Conservation (phyloP, 2,888 invertebrate genomes). For the Branchipolynoe longqiensis region DNA sequence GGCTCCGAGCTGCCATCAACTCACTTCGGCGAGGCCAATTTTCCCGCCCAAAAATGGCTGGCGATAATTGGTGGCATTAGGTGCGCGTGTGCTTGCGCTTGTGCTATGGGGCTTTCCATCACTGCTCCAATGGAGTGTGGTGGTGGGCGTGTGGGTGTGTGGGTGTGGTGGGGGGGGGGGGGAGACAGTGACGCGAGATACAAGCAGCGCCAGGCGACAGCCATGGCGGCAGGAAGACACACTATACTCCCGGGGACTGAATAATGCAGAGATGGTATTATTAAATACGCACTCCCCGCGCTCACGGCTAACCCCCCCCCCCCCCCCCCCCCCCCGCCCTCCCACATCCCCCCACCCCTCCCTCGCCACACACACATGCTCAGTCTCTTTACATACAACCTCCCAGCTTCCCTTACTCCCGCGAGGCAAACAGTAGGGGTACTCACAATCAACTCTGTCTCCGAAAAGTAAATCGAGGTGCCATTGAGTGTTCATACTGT, state of each 20-base stretch:
- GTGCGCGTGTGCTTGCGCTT: slow-evolving; percentile 35
- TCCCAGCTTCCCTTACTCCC: neutral
- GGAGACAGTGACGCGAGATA: neutral
- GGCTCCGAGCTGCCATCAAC: slow-evolving; percentile 30
- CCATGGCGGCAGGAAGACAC: too few species aligned
- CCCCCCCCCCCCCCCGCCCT: neutral
- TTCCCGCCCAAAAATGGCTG: slow-evolving; percentile 55
- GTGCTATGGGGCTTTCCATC: slow-evolving; percentile 28
- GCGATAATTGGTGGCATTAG: slow-evolving; percentile 55
- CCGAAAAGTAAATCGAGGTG: too few species aligned
- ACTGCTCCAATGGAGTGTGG: slow-evolving; percentile 5
- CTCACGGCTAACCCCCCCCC: neutral
- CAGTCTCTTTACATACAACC: neutral
- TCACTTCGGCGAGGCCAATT: slow-evolving; percentile 41
- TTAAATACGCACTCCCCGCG: neutral
- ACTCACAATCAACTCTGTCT: too few species aligned
- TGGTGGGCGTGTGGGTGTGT: too few species aligned
- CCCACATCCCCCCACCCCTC: neutral
- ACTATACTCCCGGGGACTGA: too few species aligned
- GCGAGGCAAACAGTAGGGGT: too few species aligned
- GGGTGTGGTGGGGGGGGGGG: neutral
- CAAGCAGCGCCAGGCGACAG: too few species aligned
- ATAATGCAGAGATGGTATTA: neutral
- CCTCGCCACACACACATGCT: neutral
- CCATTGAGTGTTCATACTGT: too few species aligned